Evolutionary conservation across 2,888 invertebrate genomes (phyloP), one percentile per base, ranked within the genome.

Genomic region (Stenoptilia bipunctidactyla): DNA sequence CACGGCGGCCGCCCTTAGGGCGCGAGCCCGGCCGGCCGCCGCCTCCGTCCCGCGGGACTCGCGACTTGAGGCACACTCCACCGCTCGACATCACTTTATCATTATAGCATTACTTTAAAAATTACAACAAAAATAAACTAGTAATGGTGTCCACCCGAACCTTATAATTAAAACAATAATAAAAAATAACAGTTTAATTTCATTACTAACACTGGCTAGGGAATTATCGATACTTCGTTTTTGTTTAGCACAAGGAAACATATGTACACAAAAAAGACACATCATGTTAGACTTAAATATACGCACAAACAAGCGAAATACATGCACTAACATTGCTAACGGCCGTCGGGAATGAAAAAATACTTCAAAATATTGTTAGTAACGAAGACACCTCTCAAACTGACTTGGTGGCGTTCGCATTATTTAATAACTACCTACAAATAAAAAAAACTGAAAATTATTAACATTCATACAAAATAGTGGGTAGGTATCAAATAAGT

Each of bases 121-220:
- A 20, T 5, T 20, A 3, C 3, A 20, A 12, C 30, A n/a, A 30
- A n/a, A n/a, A 30, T 10, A 9, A 30, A 30, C 4, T 30, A 51
- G 59, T 48, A 55, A 56, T 50, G 70, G 74, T 76, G 80, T 79
- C 75, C 82, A 83, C 77, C 80, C 80, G 74, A 71, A 60, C 59
- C 60, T 54, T 55, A 49, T 45, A 47, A n/a, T n/a, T 47, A 41
- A 44, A 43, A 45, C 37, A 45, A 45, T 42, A 43, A 43, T 46
- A 42, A 53, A 43, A 20, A 20, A 30, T 30, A n/a, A 12, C 4
- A 4, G 3, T 4, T 30, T 4, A 9, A 46, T 49, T 45, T 43
- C 46, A 42, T 50, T 62, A 73, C 72, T 71, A 69, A 74, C 71
- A 55, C 56, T 56, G 52, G 40, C 45, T 43, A 49, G 46, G 41